phyloP scores from a whole-genome alignment of 1,140 invertebrate genomes.

The Drosophila lacteicornis region DNA sequence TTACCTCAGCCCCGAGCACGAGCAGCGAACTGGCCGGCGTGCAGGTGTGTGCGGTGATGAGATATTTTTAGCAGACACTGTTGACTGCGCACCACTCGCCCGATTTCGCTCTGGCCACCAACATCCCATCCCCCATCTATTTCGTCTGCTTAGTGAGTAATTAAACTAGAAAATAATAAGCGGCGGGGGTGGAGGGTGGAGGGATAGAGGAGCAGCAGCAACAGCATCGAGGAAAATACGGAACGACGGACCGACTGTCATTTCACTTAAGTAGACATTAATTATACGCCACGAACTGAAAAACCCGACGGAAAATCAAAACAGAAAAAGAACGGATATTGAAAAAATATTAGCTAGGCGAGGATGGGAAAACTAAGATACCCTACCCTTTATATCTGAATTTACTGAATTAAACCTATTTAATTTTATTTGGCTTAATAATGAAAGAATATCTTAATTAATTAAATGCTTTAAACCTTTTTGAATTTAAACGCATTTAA shows the following conservation, averaged over 20 bases:
- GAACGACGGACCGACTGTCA: conserved; percentile 60
- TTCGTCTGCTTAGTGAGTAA: conserved; percentile 77
- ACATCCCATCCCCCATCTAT: conserved; percentile 21
- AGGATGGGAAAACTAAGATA: neutral
- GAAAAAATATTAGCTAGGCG: conserved; percentile 5
- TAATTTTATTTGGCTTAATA: neutral
- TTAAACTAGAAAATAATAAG: conserved; percentile 57
- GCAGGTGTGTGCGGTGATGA: conserved; percentile 76
- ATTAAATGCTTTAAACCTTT: neutral
- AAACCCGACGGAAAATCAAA: conserved; percentile 14
- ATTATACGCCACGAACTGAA: conserved; percentile 67
- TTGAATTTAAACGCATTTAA: neutral
- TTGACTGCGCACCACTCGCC: conserved; percentile 66
- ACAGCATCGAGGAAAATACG: conserved; percentile 15
- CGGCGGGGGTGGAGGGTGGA: neutral
- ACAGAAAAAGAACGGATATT: conserved; percentile 33
- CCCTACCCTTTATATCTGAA: neutral
- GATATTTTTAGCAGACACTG: conserved; percentile 70
- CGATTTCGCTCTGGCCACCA: conserved; percentile 52
- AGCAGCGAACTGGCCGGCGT: conserved; percentile 35
- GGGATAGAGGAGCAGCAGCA: neutral
- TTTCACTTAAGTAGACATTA: conserved; percentile 81
- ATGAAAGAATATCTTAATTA: neutral
- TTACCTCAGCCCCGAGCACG: conserved; percentile 65
- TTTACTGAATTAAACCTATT: neutral